Evolutionary conservation across 2,797 vertebrate species (phyloP).

Genomic region (Channallabes apus): DNA sequence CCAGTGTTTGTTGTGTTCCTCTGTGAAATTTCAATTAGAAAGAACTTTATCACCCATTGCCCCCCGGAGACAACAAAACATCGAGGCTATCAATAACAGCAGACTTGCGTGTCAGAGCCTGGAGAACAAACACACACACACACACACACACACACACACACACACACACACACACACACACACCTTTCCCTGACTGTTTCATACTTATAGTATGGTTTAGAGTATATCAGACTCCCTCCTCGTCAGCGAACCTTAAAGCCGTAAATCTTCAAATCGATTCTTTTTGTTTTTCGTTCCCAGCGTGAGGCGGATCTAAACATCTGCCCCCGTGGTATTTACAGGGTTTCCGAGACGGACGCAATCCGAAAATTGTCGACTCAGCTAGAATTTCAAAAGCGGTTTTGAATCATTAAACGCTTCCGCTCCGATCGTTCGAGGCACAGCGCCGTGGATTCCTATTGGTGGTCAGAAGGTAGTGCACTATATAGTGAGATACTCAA

Average conservation of each 20-base stretch:
- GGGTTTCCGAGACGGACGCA: neutral
- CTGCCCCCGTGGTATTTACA: conserved; percentile 4
- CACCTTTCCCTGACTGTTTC: neutral
- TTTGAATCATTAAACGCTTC: neutral
- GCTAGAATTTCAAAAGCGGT: neutral
- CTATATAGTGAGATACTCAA: neutral
- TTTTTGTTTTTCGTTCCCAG: neutral
- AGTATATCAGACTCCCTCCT: conserved; percentile 7
- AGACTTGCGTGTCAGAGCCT: conserved; percentile 67
- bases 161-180: conserved; percentile 10
- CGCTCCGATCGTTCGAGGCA: too few relatives aligned
- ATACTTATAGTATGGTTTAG: neutral
- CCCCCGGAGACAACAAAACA: conserved; percentile 67
- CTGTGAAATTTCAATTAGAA: conserved; percentile 73
- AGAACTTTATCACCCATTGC: conserved; percentile 71
- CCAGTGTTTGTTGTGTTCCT: conserved; percentile 47
- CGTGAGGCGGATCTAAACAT: neutral
- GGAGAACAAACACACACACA: conserved; percentile 15
- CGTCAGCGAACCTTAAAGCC: neutral
- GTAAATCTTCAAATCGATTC: neutral
- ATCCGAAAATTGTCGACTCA: neutral
- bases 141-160: conserved; percentile 16
- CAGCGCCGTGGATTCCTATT: neutral
- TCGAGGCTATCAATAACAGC: conserved; percentile 72
- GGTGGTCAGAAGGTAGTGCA: neutral